Evolutionary conservation across 2,888 invertebrate genomes (phyloP), one percentile per base, ranked within the genome.

Genomic region (Priapulus caudatus): DNA sequence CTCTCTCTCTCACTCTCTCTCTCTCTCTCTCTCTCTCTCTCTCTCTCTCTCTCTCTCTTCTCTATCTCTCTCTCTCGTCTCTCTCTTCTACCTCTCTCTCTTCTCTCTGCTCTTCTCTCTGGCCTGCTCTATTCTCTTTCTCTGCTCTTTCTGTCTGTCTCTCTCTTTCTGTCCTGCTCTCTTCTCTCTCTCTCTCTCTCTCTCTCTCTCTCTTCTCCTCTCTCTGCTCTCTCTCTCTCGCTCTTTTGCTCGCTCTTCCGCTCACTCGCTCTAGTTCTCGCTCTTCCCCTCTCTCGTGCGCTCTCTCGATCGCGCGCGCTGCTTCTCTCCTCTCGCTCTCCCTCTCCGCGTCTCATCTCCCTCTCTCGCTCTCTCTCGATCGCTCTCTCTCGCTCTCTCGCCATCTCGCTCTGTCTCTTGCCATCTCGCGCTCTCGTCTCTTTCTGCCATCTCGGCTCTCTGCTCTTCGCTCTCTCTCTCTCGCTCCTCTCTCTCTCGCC

Each of bases 1-100:
- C 33, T 33, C 33, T 33, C 33, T 33, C 33, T 33, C n/a, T 33
- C n/a, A n/a, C 33, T 33, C 33, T 33, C 33, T 33, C 33, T n/a
- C 33, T 33, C 33, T 33, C 33, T 33, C 33, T 33, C 33, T 33
- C 33, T 33, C 33, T 33, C 33, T 33, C 33, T 33, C 33, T 33
- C 33, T 33, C 33, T 33, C n/a, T 33, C 33, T 33, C 33, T n/a
- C 33, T n/a, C n/a, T n/a, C n/a, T n/a, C n/a, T n/a, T 33, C 33
- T 33, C 33, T 33, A 10, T n/a, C 33, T n/a, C 33, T n/a, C 33
- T n/a, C 33, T 33, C 33, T 33, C 33, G 10, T n/a, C n/a, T n/a
- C n/a, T n/a, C n/a, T n/a, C n/a, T n/a, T 33, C 33, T 33, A 10
- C n/a, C 33, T 33, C 33, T 33, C 33, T n/a, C 33, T 33, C 33